Percentiles rank a stretch among this genome's conserved stretches.
These are phyloP conservation scores for Siniperca scherzeri DNA, from an alignment of 2,797 vertebrate genomes.

Conservation along the genomic window DNA sequence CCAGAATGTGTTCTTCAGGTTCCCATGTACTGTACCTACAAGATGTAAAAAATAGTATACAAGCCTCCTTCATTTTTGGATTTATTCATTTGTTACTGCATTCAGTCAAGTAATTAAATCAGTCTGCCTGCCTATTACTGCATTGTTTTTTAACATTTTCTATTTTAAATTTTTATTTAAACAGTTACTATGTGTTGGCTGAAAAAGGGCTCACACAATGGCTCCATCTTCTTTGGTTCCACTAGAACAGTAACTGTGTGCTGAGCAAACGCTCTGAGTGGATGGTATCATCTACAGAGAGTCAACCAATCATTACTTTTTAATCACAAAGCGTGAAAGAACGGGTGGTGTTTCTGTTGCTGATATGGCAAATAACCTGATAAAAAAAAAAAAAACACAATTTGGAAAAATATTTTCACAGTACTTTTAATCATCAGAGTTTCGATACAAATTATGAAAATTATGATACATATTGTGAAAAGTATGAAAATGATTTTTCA, in stretches of 20 bases:
- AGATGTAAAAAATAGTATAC: background rate
- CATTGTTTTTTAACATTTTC: background rate
- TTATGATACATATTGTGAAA: background rate
- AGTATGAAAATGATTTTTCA: background rate
- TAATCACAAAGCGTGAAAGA: background rate
- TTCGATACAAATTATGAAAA: background rate
- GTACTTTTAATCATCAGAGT: background rate
- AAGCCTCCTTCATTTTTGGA: background rate
- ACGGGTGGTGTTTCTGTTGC: background rate
- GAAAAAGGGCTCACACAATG: slow-evolving; percentile 9
- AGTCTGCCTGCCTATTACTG: background rate
- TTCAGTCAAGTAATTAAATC: background rate
- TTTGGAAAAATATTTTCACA: background rate
- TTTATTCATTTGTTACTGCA: background rate
- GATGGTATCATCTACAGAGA: background rate
- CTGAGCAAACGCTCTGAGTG: no score
- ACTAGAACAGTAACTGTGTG: slow-evolving; percentile 1
- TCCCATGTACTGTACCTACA: slow-evolving; percentile 98
- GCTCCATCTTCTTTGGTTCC: background rate
- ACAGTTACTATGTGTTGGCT: slow-evolving; percentile 11
- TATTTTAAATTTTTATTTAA: background rate
- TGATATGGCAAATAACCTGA: background rate
- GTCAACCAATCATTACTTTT: slow-evolving; percentile 2
- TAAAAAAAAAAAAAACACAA: background rate
- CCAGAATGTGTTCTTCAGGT: slow-evolving; percentile 97